These are phyloP conservation scores for Coleophora deauratella DNA, from an alignment of 2,888 invertebrate species.

Conservation along the genomic window DNA sequence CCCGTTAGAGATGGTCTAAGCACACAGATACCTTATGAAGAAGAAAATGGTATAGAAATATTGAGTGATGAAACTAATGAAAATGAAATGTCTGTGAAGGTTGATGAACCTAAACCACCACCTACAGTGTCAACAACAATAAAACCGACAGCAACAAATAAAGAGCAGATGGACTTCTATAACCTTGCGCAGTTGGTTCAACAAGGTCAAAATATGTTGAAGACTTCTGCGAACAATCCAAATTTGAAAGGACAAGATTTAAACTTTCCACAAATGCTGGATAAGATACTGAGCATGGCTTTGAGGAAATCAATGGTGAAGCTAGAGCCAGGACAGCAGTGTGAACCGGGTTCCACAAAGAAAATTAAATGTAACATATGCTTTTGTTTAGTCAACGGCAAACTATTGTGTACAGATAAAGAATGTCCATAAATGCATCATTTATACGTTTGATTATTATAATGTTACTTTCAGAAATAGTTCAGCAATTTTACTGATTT, in stretches of 20 bases:
- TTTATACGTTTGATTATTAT: too few relatives aligned
- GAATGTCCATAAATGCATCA: constrained; percentile 23
- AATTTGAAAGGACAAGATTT: constrained; percentile 12
- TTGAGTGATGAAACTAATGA: constrained; percentile 1
- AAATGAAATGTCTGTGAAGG: not conserved
- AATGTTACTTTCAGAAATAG: too few relatives aligned
- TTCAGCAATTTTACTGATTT: too few relatives aligned
- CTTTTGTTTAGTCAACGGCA: constrained; percentile 44
- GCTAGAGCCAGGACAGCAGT: constrained; percentile 22
- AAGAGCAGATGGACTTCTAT: not conserved
- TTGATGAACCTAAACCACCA: not conserved
- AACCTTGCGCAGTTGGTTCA: not conserved
- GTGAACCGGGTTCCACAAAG: constrained; percentile 30
- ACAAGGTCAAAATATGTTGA: too few relatives aligned
- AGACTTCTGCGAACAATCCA: too few relatives aligned
- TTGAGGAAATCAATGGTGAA: constrained; percentile 39
- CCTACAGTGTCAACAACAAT: not conserved
- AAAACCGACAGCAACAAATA: too few relatives aligned
- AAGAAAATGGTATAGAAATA: constrained; percentile 7
- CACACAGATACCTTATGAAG: constrained; percentile 18
- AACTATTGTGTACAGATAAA: constrained; percentile 41
- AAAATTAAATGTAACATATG: constrained; percentile 38
- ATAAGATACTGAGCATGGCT: constrained; percentile 31
- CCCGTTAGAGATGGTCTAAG: constrained; percentile 2
- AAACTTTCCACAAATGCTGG: constrained; percentile 28